phyloP scores from a whole-genome alignment of 2,888 invertebrate genomes.

The Acrobasis repandana region DNA sequence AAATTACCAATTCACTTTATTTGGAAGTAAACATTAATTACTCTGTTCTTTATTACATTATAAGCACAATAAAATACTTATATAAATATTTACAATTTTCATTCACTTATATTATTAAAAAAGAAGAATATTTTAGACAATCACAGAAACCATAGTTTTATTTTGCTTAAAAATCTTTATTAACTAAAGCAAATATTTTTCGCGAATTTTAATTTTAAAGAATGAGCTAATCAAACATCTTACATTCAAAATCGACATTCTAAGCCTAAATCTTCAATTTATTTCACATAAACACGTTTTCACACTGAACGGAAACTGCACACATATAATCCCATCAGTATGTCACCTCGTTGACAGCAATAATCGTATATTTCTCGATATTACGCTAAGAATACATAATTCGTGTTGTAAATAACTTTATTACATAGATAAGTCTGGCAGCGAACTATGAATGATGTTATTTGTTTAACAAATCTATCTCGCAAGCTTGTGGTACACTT shows the following conservation, averaged over 20 bases:
- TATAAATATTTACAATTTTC: too few species aligned
- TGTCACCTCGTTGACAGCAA: conserved; percentile 11
- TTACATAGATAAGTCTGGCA: conserved; percentile 31
- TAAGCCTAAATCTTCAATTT: background rate
- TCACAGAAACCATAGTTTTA: too few species aligned
- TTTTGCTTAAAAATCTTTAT: too few species aligned
- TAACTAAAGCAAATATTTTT: too few species aligned
- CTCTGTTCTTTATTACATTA: too few species aligned
- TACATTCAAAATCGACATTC: background rate
- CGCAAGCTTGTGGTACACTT: conserved; percentile 32
- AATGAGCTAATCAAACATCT: too few species aligned
- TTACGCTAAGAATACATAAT: conserved; percentile 18
- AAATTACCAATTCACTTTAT: too few species aligned
- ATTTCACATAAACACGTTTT: background rate
- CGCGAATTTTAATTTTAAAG: too few species aligned
- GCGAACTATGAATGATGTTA: conserved; percentile 39
- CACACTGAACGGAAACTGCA: conserved; percentile 17
- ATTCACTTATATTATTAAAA: too few species aligned
- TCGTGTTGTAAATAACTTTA: conserved; percentile 27
- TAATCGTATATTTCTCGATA: conserved; percentile 17
- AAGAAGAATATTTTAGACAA: too few species aligned
- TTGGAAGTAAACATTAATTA: too few species aligned
- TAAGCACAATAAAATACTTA: too few species aligned
- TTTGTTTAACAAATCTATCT: conserved; percentile 44
- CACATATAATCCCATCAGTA: conserved; percentile 9